Evolutionary conservation across 2,113 vertebrate species (phyloP).

Genomic region (Noctilio leporinus): DNA sequence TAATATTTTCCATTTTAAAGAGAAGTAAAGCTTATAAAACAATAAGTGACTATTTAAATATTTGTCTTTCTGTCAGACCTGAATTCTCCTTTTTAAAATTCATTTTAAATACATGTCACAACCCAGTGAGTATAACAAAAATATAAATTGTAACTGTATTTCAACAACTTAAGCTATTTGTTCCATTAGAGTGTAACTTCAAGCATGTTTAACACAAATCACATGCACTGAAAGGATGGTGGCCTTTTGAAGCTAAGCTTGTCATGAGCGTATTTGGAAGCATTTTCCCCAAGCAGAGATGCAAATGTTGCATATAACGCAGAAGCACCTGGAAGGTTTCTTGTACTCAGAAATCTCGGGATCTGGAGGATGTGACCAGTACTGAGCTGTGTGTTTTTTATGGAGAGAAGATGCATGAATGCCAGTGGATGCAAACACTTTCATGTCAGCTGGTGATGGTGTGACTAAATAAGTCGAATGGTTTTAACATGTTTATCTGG

Average conservation of each 20-base stretch:
- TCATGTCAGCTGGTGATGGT: background rate
- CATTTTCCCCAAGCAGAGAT: background rate
- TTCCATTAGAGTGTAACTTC: background rate
- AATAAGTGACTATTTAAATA: background rate
- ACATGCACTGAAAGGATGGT: background rate
- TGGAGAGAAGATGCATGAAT: background rate
- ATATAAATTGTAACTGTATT: background rate
- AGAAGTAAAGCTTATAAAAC: background rate
- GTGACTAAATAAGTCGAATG: background rate
- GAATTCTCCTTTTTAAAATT: background rate
- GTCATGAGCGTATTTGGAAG: background rate
- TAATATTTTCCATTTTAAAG: background rate
- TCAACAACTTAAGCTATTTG: background rate
- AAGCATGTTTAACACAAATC: background rate
- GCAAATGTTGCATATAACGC: background rate
- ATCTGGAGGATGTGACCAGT: background rate
- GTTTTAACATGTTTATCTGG: background rate
- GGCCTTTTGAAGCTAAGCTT: background rate
- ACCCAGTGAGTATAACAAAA: background rate
- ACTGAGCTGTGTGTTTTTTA: background rate
- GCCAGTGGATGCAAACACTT: background rate
- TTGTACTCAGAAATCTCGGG: background rate
- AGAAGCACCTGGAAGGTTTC: background rate
- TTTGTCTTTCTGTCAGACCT: background rate
- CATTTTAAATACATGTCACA: background rate